phyloP scores from a whole-genome alignment of 35 echinoderm and acorn worm species.

The Apostichopus japonicus region DNA sequence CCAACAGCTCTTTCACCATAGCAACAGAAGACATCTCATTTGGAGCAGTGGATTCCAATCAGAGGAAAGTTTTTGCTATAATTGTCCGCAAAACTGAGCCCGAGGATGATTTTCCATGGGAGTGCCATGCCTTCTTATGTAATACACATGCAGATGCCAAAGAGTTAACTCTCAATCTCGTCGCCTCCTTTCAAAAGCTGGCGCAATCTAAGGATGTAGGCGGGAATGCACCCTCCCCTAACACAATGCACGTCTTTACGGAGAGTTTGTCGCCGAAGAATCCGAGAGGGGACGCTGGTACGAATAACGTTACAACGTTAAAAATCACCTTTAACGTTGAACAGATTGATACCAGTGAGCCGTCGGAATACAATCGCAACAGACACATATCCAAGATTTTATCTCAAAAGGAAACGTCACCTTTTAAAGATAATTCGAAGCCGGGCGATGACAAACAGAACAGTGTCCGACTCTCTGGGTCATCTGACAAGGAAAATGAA shows the following conservation, averaged over 20 bases:
- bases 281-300: neutral
- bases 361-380: conserved; percentile 20
- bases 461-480: neutral
- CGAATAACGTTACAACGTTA: conserved; percentile 66
- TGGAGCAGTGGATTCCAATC: conserved; percentile 72
- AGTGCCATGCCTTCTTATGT: conserved; percentile 91
- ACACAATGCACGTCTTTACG: conserved; percentile 66
- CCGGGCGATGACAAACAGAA: neutral
- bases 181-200: conserved; percentile 75
- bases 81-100: conserved; percentile 54
- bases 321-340: conserved; percentile 79
- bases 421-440: neutral
- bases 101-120: conserved; percentile 28
- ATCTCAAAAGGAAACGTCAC: neutral
- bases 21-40: conserved; percentile 73
- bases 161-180: conserved; percentile 72
- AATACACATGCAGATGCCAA: conserved; percentile 78
- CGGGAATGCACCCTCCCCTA: conserved; percentile 17
- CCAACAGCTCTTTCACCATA: conserved; percentile 11
- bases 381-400: conserved; percentile 46
- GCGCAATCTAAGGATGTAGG: conserved; percentile 31
- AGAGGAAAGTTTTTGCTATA: conserved; percentile 70
- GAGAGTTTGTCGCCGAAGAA: conserved; percentile 56
- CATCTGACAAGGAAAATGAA: conserved; percentile 60
- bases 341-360: conserved; percentile 22